Evolutionary conservation across 2,888 invertebrate genomes (phyloP).

Genomic region (Erynnis tages): DNA sequence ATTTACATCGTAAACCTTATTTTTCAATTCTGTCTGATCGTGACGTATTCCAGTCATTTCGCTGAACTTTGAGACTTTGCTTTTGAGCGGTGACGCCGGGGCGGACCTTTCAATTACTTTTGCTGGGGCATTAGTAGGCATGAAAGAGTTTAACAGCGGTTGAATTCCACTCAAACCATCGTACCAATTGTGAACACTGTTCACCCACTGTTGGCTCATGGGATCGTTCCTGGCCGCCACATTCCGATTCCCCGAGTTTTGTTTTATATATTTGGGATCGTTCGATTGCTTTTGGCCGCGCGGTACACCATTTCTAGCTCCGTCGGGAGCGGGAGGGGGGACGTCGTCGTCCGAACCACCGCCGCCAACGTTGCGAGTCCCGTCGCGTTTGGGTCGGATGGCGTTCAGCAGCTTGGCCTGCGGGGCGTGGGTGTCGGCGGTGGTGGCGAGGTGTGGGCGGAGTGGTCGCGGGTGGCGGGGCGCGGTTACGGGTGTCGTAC

Average conservation of each 20-base stretch:
- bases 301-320: conserved; percentile 25
- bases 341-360: conserved; percentile 22
- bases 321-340: background rate
- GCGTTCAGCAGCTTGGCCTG: conserved; percentile 20
- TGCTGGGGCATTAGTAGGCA: background rate
- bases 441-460: conserved; percentile 23
- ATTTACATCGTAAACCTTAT: background rate
- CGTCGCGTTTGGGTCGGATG: conserved; percentile 5
- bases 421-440: background rate
- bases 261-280: background rate
- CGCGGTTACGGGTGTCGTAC: conserved; percentile 44
- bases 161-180: conserved; percentile 2
- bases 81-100: background rate
- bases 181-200: conserved; percentile 17
- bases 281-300: conserved; percentile 21
- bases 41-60: too few species aligned
- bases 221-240: background rate
- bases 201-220: conserved; percentile 14
- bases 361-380: conserved; percentile 7
- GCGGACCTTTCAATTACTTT: background rate
- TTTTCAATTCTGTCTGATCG: background rate
- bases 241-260: background rate
- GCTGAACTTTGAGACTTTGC: background rate
- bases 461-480: conserved; percentile 28
- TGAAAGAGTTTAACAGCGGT: conserved; percentile 3